Evolutionary conservation across 2,113 vertebrate genomes (phyloP).

Genomic region (Hypanus sabinus): DNA sequence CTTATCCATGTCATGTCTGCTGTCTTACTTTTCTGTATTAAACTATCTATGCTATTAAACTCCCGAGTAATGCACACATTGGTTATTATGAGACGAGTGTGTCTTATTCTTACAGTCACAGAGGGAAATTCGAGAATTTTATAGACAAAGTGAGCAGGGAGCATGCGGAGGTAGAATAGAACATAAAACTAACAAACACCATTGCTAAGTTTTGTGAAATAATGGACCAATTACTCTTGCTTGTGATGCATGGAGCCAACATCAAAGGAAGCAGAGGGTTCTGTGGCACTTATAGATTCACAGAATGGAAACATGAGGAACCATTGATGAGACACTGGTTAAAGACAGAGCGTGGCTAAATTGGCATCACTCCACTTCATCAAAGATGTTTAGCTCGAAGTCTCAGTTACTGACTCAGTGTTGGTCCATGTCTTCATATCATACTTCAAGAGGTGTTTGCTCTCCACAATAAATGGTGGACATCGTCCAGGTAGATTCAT

Average conservation of each 20-base stretch:
- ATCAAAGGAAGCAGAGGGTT: not conserved
- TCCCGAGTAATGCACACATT: not conserved
- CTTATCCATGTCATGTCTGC: not conserved
- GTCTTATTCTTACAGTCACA: not conserved
- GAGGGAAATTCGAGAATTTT: not conserved
- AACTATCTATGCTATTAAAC: not conserved
- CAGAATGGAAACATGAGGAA: not conserved
- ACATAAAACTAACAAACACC: not conserved
- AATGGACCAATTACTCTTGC: not conserved
- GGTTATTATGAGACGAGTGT: not conserved
- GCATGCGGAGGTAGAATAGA: not conserved
- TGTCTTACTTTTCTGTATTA: not conserved
- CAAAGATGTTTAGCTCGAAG: not conserved
- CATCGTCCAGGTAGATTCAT: not conserved
- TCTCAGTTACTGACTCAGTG: not conserved
- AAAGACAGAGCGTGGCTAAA: not conserved
- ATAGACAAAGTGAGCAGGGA: not conserved
- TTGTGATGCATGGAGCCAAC: not conserved
- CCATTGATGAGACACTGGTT: not conserved
- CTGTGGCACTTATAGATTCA: not conserved
- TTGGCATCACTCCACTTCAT: conserved; percentile 9
- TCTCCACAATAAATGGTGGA: not conserved
- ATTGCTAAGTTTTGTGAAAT: not conserved
- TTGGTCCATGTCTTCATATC: not conserved
- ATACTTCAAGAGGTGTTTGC: not conserved